phyloP scores from a whole-genome alignment of 1,140 invertebrate species.

The Heliconius hewitsoni region DNA sequence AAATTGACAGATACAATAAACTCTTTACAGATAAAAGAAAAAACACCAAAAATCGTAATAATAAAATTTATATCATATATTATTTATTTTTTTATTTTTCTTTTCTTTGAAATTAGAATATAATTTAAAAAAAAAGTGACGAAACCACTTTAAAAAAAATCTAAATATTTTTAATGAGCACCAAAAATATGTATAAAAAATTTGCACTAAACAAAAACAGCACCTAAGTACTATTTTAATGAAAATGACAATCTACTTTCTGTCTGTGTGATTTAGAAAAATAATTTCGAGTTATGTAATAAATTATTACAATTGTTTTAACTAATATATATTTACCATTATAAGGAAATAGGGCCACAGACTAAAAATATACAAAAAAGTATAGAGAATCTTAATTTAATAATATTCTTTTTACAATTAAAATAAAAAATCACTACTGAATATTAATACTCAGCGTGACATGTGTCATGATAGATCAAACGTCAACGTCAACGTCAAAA shows the following conservation, averaged over 20 bases:
- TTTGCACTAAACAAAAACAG: conserved; percentile 19
- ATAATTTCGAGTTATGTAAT: no score
- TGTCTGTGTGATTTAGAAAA: not conserved
- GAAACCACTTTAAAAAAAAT: not conserved
- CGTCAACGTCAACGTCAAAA: conserved; percentile 1
- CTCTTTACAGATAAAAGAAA: not conserved
- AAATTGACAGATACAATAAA: conserved; percentile 5
- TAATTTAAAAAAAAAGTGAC: not conserved
- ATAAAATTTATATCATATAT: not conserved
- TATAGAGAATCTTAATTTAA: not conserved
- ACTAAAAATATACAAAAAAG: not conserved
- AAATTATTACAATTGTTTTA: no score
- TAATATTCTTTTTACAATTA: not conserved
- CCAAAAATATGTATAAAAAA: conserved; percentile 19
- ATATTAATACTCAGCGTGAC: not conserved
- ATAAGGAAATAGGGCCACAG: not conserved
- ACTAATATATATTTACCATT: not conserved
- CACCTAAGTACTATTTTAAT: conserved; percentile 20
- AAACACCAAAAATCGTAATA: not conserved
- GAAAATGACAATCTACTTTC: conserved; percentile 4
- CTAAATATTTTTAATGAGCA: conserved; percentile 20
- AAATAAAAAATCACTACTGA: not conserved
- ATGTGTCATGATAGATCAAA: not conserved
- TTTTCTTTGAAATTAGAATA: not conserved
- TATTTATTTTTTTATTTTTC: not conserved